Conservation (phyloP, 2,797 vertebrate genomes). For the Poliocrania exsul region DNA sequence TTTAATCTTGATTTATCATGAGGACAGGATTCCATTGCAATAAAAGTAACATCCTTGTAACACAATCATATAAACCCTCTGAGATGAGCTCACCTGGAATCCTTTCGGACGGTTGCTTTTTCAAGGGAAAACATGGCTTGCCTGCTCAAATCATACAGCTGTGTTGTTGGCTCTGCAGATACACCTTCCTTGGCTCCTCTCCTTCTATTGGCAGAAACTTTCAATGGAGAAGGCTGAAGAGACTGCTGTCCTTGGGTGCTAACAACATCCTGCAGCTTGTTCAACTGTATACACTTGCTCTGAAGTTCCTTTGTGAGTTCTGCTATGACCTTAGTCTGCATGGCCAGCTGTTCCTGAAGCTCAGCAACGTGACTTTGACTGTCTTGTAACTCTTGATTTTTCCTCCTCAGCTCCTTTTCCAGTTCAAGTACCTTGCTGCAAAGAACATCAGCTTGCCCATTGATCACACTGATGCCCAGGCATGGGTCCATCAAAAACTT, state of each 20-base stretch:
- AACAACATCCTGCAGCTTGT: conserved; percentile 86
- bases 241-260: conserved; percentile 71
- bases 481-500: conserved; percentile 17
- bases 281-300: conserved; percentile 86
- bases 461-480: conserved; percentile 15
- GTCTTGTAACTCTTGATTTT: conserved; percentile 83
- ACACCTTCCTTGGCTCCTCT: conserved; percentile 92
- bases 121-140: conserved; percentile 89
- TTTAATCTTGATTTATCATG: not conserved
- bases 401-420: conserved; percentile 85
- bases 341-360: conserved; percentile 84
- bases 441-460: conserved; percentile 72
- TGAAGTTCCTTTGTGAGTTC: conserved; percentile 88
- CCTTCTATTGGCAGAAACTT: conserved; percentile 79
- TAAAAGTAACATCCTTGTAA: not conserved
- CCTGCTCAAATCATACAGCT: conserved; percentile 82
- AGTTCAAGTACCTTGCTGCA: conserved; percentile 83
- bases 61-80: not conserved
- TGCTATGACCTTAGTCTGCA: conserved; percentile 80
- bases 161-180: conserved; percentile 89
- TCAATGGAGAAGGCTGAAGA: conserved; percentile 74
- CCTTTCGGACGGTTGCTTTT: conserved; percentile 87
- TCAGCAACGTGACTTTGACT: conserved; percentile 79
- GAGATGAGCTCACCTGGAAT: conserved; percentile 84
- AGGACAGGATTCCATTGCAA: not conserved